Evolutionary conservation across 2,888 invertebrate species (phyloP).

Genomic region (Hydroisotoma schaefferi): DNA sequence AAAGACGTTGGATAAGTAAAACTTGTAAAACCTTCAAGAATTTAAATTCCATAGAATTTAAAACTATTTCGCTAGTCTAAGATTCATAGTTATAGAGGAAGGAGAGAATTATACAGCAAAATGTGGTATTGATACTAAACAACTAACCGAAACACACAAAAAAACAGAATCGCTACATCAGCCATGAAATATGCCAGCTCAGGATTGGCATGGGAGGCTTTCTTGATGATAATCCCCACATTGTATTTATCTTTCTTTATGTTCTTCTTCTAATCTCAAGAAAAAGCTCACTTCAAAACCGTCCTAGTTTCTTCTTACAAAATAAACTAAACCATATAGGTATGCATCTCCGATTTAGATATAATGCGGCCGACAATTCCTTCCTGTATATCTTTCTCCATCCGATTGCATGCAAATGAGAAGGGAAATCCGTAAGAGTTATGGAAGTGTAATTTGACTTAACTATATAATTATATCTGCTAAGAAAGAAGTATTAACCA

Average conservation of each 20-base stretch:
- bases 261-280: neutral
- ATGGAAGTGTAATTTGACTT: constrained; percentile 31
- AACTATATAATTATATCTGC: neutral
- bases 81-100: no score
- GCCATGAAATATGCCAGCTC: constrained; percentile 4
- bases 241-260: constrained; percentile 2
- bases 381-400: neutral
- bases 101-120: no score
- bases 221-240: neutral
- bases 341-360: no score
- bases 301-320: constrained; percentile 3
- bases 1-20: neutral
- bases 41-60: constrained; percentile 7
- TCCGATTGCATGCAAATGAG: neutral
- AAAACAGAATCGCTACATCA: neutral
- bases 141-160: no score
- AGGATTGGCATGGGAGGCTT: neutral
- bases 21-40: no score
- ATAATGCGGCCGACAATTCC: no score
- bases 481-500: constrained; percentile 34
- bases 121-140: no score
- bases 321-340: neutral
- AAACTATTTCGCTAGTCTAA: neutral
- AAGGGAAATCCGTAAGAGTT: constrained; percentile 7
- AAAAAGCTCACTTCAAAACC: neutral